Conservation (phyloP, 2,888 invertebrate species). For the Synanthedon vespiformis region DNA sequence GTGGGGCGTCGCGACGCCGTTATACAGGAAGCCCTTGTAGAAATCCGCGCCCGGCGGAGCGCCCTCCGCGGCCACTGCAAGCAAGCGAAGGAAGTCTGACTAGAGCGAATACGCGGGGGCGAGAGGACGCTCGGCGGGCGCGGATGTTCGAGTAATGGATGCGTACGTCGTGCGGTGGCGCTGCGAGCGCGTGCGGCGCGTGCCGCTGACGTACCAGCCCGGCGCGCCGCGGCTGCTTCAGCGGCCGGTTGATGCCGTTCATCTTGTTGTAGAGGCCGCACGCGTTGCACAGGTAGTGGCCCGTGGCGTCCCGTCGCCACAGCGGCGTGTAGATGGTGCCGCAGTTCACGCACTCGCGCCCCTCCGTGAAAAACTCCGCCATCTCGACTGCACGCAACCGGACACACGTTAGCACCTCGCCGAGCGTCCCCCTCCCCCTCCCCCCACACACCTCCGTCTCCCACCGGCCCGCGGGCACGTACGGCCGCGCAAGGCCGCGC, state of each 20-base stretch:
- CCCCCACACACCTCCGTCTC: conserved; percentile 5
- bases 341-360: conserved; percentile 97
- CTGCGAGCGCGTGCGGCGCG: conserved; percentile 49
- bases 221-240: conserved; percentile 93
- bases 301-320: conserved; percentile 98
- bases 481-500: conserved; percentile 3
- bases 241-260: conserved; percentile 98
- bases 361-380: conserved; percentile 88
- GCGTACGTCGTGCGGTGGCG: conserved; percentile 51
- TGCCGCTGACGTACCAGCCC: conserved; percentile 83
- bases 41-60: conserved; percentile 85
- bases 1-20: conserved; percentile 65
- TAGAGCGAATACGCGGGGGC: conserved; percentile 13
- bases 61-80: conserved; percentile 87
- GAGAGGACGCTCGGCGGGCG: conserved; percentile 16
- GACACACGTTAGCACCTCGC: conserved; percentile 11
- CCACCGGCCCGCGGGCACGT: conserved; percentile 9
- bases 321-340: conserved; percentile 97
- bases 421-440: conserved; percentile 11
- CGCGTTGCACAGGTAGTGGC: conserved; percentile 99
- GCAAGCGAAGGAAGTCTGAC: conserved; percentile 42
- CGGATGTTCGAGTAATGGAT: conserved; percentile 17
- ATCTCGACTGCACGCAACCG: conserved; percentile 64
- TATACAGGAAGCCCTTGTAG: conserved; percentile 88
- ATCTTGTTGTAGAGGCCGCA: conserved; percentile 99